phyloP scores from a whole-genome alignment of 1,140 invertebrate species.

The Tribolium madens region DNA sequence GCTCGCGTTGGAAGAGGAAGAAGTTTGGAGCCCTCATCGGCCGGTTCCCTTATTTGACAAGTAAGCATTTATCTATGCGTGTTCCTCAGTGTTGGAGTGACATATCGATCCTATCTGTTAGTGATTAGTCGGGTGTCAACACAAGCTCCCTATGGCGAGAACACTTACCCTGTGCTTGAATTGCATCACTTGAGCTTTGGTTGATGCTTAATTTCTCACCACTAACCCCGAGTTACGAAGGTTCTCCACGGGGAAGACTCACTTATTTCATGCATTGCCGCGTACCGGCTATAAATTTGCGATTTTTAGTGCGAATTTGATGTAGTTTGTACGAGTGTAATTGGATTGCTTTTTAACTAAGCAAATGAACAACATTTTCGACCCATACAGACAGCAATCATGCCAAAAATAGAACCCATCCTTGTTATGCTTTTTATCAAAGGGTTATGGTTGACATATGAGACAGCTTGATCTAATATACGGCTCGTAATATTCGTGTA shows the following conservation, averaged over 20 bases:
- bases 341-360: constrained; percentile 19
- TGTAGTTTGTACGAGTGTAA: not conserved
- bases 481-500: constrained; percentile 35
- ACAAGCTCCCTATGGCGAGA: constrained; percentile 43
- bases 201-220: constrained; percentile 43
- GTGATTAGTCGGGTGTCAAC: constrained; percentile 46
- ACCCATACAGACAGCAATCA: not conserved
- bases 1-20: not conserved
- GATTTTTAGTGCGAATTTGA: constrained; percentile 10
- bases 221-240: constrained; percentile 22
- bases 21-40: constrained; percentile 5
- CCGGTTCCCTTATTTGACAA: constrained; percentile 32
- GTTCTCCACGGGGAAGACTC: constrained; percentile 19
- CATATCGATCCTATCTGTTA: constrained; percentile 42
- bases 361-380: constrained; percentile 13
- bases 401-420: constrained; percentile 3
- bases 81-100: constrained; percentile 27
- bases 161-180: constrained; percentile 41
- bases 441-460: constrained; percentile 7
- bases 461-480: constrained; percentile 30
- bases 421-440: constrained; percentile 36
- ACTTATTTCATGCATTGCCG: not conserved
- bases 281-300: not conserved
- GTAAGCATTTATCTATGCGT: constrained; percentile 34
- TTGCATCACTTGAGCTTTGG: constrained; percentile 39